Evolutionary conservation across 2,797 vertebrate genomes (phyloP).

Genomic region (Ambastaia sidthimunki): DNA sequence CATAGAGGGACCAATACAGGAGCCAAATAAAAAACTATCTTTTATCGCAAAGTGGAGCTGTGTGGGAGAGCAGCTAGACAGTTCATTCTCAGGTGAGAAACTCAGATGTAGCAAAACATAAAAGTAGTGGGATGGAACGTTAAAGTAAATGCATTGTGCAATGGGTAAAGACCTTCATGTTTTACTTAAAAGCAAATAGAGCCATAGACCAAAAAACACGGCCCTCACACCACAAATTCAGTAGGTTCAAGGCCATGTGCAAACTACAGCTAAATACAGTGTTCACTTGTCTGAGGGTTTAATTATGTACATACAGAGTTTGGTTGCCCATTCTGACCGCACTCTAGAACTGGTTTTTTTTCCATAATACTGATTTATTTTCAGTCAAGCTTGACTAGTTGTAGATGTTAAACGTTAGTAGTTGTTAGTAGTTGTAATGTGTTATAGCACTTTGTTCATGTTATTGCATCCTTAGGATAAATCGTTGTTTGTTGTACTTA

Average conservation of each 20-base stretch:
- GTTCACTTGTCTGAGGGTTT: not conserved
- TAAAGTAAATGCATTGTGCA: conserved; percentile 10
- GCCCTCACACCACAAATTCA: conserved; percentile 13
- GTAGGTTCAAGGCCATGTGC: conserved; percentile 3
- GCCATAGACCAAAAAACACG: not conserved
- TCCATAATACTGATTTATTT: not conserved
- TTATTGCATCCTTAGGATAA: no score
- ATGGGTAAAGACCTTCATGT: not conserved
- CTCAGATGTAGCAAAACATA: conserved; percentile 29
- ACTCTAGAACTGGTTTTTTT: not conserved
- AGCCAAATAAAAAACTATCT: conserved; percentile 23
- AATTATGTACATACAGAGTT: conserved; percentile 1
- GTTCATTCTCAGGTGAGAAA: conserved; percentile 34
- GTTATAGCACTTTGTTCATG: no score
- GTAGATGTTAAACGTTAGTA: not conserved
- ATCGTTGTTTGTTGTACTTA: no score
- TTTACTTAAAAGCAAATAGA: conserved; percentile 3
- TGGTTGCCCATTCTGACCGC: not conserved
- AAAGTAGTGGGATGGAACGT: conserved; percentile 32
- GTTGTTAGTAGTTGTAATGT: no score
- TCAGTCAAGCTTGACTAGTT: not conserved
- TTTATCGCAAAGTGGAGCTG: conserved; percentile 33
- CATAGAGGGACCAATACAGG: conserved; percentile 20
- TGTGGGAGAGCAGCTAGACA: conserved; percentile 34
- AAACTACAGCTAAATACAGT: not conserved